Evolutionary conservation across 2,113 vertebrate species (phyloP).

Genomic region (Probosciger aterrimus): DNA sequence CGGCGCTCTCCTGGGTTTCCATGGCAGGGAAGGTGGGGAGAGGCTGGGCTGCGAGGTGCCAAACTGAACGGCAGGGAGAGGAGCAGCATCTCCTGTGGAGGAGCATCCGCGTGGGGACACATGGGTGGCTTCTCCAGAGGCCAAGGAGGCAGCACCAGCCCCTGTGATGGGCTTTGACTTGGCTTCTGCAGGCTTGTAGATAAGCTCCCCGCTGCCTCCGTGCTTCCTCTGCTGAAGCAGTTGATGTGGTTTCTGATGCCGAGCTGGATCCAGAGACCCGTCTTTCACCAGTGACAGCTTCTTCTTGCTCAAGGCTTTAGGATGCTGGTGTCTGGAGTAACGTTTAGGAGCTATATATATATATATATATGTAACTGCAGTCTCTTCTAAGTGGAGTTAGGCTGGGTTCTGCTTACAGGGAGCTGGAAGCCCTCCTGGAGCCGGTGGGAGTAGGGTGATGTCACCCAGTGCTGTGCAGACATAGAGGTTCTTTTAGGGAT

Average conservation of each 20-base stretch:
- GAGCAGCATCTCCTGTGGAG: background rate
- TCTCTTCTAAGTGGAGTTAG: background rate
- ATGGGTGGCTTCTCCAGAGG: background rate
- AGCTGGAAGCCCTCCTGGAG: background rate
- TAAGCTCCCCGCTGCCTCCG: background rate
- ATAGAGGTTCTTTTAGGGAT: background rate
- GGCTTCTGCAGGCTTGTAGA: slow-evolving; percentile 1
- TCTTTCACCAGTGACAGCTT: background rate
- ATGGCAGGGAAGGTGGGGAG: background rate
- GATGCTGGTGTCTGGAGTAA: background rate
- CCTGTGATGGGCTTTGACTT: background rate
- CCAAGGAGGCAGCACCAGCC: background rate
- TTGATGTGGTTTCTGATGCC: slow-evolving; percentile 17
- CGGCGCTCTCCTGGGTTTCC: background rate
- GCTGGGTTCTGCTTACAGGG: background rate
- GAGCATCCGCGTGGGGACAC: background rate
- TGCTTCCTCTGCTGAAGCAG: slow-evolving; percentile 1
- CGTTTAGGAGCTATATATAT: background rate
- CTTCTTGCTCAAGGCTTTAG: slow-evolving; percentile 17
- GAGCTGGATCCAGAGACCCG: background rate
- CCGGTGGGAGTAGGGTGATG: background rate
- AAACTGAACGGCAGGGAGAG: background rate
- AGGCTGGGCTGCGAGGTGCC: background rate
- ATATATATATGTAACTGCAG: background rate
- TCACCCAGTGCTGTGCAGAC: rapidly evolving